These are phyloP conservation scores for Ephestia elutella DNA, from an alignment of 1,140 invertebrate genomes.

Conservation along the genomic window DNA sequence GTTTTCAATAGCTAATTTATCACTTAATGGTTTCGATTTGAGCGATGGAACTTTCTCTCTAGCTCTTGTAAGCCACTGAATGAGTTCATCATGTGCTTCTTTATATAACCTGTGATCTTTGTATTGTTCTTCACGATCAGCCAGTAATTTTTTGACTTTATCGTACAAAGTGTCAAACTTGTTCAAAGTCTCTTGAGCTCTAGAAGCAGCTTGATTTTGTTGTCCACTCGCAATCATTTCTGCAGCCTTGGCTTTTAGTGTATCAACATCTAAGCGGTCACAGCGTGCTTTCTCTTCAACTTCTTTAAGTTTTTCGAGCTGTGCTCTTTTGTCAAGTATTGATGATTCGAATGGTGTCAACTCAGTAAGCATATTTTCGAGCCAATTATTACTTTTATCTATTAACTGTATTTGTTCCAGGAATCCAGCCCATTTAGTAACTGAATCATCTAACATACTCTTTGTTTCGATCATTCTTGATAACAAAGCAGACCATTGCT, in stretches of 20 bases:
- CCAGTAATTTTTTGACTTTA: constrained; percentile 82
- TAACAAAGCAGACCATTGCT: constrained; percentile 90
- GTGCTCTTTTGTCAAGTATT: constrained; percentile 88
- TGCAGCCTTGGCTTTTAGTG: constrained; percentile 87
- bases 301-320: constrained; percentile 88
- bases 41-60: constrained; percentile 91
- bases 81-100: constrained; percentile 91
- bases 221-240: constrained; percentile 91
- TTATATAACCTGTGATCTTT: constrained; percentile 91
- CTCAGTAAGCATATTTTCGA: constrained; percentile 83
- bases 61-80: constrained; percentile 87
- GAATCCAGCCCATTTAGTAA: constrained; percentile 92
- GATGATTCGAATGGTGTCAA: constrained; percentile 84
- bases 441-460: constrained; percentile 89
- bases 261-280: constrained; percentile 94
- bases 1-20: constrained; percentile 91
- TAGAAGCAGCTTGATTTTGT: constrained; percentile 85
- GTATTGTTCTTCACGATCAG: constrained; percentile 88
- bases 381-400: constrained; percentile 86
- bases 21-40: constrained; percentile 88
- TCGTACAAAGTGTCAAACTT: constrained; percentile 84
- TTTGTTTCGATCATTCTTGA: constrained; percentile 93
- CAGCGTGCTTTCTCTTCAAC: constrained; percentile 92
- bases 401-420: constrained; percentile 90
- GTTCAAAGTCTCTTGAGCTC: constrained; percentile 89